Base-by-base conservation (phyloP, 2,888 invertebrate genomes). In the Hedya salicella region DNA sequence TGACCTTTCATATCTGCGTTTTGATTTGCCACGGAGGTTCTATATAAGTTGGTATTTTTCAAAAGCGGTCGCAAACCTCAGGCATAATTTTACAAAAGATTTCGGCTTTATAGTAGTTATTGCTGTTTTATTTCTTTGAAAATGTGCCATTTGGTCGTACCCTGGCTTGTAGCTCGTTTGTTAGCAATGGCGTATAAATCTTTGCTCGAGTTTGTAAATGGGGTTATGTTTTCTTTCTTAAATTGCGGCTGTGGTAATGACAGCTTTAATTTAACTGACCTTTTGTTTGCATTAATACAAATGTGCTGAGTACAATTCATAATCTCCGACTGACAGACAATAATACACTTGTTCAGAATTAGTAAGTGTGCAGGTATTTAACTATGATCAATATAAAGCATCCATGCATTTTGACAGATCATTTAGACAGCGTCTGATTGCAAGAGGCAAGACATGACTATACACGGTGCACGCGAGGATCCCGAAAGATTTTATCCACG, bases 111-210 rank as follows among this genome's bases (percentile, higher is more conserved):
- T 49, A 64, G 61, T 67, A 68, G 67, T 67, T 62, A 66, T 68
- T 67, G 68, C 70, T 63, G 63, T 64, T 56, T 64, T 66, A 63
- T 67, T 69, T 70, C 68, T 56, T 69, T 65, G 59, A 60, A 67
- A 69, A 69, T 68, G 65, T 68, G 62, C 60, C 68, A 56, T 60
- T 66, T 68, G 56, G 52, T 54, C 53, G 30, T 25, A 36, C 49
- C 59, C 48, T 65, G 40, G 59, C 53, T 61, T 60, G 66, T 66
- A 21, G 52, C 53, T 66, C 60, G 60, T 60, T 66, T 60, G 65
- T 65, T 50, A 32, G 57, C 52, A 25, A 65, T 60, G 53, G 65
- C 25, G 50, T 50, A 56, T 63, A 57, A 65, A 65, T 65, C 59
- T 25, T 39, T 46, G 46, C 19, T 36, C 36, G 52, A 17, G 49